These are phyloP conservation scores for Rhodeus uyekii DNA, from an alignment of 2,797 vertebrate genomes.

Conservation along the genomic window DNA sequence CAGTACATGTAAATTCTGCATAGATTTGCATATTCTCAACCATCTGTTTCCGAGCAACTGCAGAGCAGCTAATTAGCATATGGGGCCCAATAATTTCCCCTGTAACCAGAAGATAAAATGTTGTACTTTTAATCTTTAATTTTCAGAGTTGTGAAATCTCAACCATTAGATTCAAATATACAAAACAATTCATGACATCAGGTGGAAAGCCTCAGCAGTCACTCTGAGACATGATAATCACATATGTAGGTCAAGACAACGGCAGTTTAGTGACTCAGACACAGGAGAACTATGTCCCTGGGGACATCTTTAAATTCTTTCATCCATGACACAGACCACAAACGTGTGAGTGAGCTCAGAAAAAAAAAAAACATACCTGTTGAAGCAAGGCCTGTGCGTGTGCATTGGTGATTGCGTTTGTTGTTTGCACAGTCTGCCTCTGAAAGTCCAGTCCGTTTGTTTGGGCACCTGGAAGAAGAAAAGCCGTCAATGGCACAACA, in stretches of 20 bases:
- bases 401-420: conserved; percentile 93
- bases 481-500: conserved; percentile 43
- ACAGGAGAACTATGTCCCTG: conserved; percentile 44
- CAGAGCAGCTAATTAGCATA: conserved; percentile 97
- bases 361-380: conserved; percentile 81
- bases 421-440: conserved; percentile 90
- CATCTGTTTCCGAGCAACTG: conserved; percentile 99
- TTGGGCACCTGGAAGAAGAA: conserved; percentile 86
- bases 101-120: conserved; percentile 77
- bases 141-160: conserved; percentile 19
- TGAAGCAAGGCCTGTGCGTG: conserved; percentile 98
- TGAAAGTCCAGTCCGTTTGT: conserved; percentile 98
- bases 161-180: conserved; percentile 14
- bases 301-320: conserved; percentile 53
- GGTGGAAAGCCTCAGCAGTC: conserved; percentile 27
- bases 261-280: conserved; percentile 43
- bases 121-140: conserved; percentile 32
- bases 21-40: conserved; percentile 98
- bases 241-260: conserved; percentile 32
- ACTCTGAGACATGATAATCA: conserved; percentile 46
- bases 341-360: conserved; percentile 23
- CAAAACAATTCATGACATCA: conserved; percentile 1
- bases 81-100: conserved; percentile 92
- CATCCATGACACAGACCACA: conserved; percentile 31
- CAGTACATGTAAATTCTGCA: conserved; percentile 96